phyloP scores from a whole-genome alignment of 2,888 invertebrate genomes.

The Scaeva pyrastri region DNA sequence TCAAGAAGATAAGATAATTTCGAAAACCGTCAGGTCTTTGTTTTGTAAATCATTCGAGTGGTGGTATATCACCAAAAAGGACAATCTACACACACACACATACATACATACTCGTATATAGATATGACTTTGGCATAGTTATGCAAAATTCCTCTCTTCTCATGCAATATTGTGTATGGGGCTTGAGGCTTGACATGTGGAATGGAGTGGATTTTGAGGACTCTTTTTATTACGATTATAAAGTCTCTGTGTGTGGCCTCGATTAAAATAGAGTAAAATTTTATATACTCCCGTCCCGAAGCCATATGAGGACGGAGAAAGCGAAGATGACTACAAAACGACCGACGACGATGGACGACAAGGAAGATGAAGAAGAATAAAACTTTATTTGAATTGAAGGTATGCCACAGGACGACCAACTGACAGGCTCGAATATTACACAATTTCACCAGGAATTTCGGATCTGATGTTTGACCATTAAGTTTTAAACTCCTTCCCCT shows the following conservation, averaged over 20 bases:
- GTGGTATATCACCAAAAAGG: slow-evolving; percentile 25
- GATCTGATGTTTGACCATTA: slow-evolving; percentile 65
- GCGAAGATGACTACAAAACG: too few species aligned
- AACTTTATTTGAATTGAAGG: slow-evolving; percentile 65
- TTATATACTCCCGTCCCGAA: slow-evolving; percentile 31
- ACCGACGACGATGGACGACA: too few species aligned
- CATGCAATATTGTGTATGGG: slow-evolving; percentile 29
- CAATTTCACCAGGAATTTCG: slow-evolving; percentile 55
- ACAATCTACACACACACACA: background rate
- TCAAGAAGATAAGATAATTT: slow-evolving; percentile 60
- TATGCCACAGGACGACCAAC: slow-evolving; percentile 57
- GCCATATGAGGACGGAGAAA: background rate
- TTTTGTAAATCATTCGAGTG: slow-evolving; percentile 55
- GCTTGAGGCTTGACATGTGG: too few species aligned
- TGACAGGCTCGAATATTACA: slow-evolving; percentile 44
- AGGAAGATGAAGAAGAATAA: slow-evolving; percentile 23
- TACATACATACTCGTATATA: background rate
- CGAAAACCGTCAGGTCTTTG: slow-evolving; percentile 53
- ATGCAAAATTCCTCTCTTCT: slow-evolving; percentile 55
- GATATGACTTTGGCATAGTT: slow-evolving; percentile 1
- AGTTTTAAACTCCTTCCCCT: slow-evolving; percentile 36
- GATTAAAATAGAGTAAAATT: slow-evolving; percentile 35
- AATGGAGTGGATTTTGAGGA: background rate
- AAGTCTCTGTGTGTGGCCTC: background rate
- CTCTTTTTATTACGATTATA: slow-evolving; percentile 9